These are phyloP conservation scores for Oikopleura dioica DNA, from an alignment of 23 tunicate species.

Conservation along the genomic window DNA sequence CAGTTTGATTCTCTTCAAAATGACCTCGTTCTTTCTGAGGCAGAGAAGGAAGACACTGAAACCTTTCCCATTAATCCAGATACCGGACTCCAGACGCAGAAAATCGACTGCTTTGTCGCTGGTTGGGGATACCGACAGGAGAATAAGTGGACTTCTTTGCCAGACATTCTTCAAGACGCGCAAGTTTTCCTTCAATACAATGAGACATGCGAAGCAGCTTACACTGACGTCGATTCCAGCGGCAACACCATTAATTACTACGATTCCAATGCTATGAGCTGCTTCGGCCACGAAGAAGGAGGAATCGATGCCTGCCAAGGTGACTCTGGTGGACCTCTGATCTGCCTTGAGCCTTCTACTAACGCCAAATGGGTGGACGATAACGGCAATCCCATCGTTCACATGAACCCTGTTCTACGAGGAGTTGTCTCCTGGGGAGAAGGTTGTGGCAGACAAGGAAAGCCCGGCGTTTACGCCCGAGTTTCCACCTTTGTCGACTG, in stretches of 20 bases:
- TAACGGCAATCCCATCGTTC: background rate
- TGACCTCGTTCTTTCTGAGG: background rate
- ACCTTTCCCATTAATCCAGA: background rate
- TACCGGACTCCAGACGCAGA: background rate
- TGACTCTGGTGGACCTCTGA: constrained; percentile 9
- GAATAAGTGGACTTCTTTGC: constrained; percentile 7
- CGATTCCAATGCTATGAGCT: background rate
- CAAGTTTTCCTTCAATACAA: background rate
- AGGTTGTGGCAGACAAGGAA: constrained; percentile 2
- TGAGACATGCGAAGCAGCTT: constrained; percentile 12
- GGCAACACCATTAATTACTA: background rate
- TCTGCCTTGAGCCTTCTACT: background rate
- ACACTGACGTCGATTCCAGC: background rate
- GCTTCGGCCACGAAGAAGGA: constrained; percentile 10
- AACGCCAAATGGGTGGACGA: background rate
- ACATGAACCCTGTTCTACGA: background rate
- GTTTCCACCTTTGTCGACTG: background rate
- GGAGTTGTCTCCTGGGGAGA: constrained; percentile 12
- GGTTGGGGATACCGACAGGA: constrained; percentile 12
- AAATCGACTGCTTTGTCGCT: constrained; percentile 3
- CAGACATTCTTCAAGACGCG: constrained; percentile 9
- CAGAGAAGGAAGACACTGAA: background rate
- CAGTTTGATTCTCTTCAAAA: background rate
- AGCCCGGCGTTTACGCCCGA: constrained; percentile 8
- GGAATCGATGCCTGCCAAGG: constrained; percentile 13